These are phyloP conservation scores for Conchocele bisecta DNA, from an alignment of 2,888 invertebrate genomes.

Conservation along the genomic window DNA sequence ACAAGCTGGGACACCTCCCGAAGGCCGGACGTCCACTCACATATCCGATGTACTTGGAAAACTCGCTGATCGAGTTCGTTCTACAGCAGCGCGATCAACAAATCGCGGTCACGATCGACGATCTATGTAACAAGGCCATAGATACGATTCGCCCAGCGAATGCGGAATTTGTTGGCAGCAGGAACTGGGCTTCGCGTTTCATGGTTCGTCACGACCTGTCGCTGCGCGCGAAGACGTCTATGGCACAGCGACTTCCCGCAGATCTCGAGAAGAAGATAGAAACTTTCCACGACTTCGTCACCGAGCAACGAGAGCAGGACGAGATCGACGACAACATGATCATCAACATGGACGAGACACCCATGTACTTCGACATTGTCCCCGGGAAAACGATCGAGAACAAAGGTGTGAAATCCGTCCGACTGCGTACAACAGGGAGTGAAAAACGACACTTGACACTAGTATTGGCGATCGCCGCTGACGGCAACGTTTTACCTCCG, in stretches of 20 bases:
- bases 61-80: too few species aligned
- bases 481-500: not conserved
- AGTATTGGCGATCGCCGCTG: slow-evolving; percentile 2
- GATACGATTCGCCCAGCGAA: too few species aligned
- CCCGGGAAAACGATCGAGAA: not conserved
- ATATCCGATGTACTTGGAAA: too few species aligned
- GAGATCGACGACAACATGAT: slow-evolving; percentile 1
- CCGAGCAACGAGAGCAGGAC: not conserved
- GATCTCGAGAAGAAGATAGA: not conserved
- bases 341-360: slow-evolving; percentile 1
- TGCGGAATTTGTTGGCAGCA: too few species aligned
- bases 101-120: too few species aligned
- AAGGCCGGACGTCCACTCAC: too few species aligned
- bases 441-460: not conserved
- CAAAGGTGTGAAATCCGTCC: not conserved
- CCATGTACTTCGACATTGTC: not conserved
- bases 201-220: not conserved
- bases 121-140: too few species aligned
- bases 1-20: too few species aligned
- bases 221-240: not conserved
- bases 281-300: not conserved
- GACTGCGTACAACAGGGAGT: not conserved
- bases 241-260: not conserved
- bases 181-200: not conserved
- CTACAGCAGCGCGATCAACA: too few species aligned